These are phyloP conservation scores for Anoplolepis gracilipes DNA, from an alignment of 1,140 invertebrate species.

Conservation along the genomic window DNA sequence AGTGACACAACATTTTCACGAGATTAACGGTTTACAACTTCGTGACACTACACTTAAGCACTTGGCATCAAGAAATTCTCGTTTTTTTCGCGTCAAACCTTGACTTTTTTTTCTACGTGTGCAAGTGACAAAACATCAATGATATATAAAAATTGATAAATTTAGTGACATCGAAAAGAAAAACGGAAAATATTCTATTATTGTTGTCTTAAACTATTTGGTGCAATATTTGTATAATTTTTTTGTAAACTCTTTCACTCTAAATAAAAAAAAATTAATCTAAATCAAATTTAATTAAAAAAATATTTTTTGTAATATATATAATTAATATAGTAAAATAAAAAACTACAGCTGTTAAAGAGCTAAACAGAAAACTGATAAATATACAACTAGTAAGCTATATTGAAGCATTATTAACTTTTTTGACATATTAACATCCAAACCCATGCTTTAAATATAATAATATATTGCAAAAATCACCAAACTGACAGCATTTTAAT, in stretches of 20 bases:
- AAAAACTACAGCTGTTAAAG: not conserved
- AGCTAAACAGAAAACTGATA: not conserved
- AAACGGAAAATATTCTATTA: not conserved
- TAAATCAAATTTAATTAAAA: not conserved
- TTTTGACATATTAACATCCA: not conserved
- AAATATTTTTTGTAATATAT: not conserved
- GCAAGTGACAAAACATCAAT: not conserved
- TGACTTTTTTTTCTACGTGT: not conserved
- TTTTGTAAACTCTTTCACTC: not conserved
- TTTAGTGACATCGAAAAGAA: not conserved
- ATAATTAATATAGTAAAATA: no score
- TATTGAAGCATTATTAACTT: not conserved
- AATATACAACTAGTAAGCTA: not conserved
- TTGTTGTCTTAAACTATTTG: not conserved
- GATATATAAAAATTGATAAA: slow-evolving; percentile 1
- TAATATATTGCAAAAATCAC: not conserved
- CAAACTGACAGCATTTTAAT: slow-evolving; percentile 15
- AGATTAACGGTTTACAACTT: slow-evolving; percentile 22
- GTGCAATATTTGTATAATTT: not conserved
- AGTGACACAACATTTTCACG: not conserved
- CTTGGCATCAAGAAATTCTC: not conserved
- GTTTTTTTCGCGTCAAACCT: not conserved
- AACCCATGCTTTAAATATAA: not conserved
- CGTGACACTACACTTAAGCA: not conserved
- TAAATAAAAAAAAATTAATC: no score